A percentile compares a stretch with the other conserved stretches of the same genome.
Conservation (phyloP, 37 sponge, comb jelly and placozoan species). For the Ianthella basta region DNA sequence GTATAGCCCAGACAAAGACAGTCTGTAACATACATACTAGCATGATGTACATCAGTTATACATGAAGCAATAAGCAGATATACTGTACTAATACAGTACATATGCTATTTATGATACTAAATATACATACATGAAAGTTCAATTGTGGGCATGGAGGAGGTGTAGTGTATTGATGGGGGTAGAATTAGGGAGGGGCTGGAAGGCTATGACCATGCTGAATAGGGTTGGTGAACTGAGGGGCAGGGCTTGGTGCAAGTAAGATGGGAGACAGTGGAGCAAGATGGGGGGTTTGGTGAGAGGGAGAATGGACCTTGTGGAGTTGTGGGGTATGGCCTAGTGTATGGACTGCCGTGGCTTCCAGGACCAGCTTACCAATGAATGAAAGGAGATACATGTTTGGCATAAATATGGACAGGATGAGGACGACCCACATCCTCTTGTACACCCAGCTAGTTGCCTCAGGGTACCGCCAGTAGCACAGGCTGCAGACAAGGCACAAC, state of each 20-base stretch:
- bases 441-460: conserved; percentile 68
- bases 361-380: conserved; percentile 37
- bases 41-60: not conserved
- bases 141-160: not conserved
- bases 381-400: conserved; percentile 58
- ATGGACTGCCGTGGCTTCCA: too few relatives aligned
- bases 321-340: too few relatives aligned
- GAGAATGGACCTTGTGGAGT: too few relatives aligned
- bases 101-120: not conserved
- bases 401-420: conserved; percentile 53
- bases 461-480: conserved; percentile 73
- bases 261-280: not conserved
- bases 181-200: not conserved
- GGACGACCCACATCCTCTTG: conserved; percentile 45
- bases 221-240: not conserved
- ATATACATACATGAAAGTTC: not conserved
- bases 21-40: not conserved
- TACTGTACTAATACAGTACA: too few relatives aligned
- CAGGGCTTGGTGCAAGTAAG: not conserved
- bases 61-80: too few relatives aligned
- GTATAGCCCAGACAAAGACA: too few relatives aligned
- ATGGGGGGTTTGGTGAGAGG: not conserved
- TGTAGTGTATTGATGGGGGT: not conserved
- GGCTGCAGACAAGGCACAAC: conserved; percentile 24
- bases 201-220: not conserved